Conservation (phyloP, 2,888 invertebrate genomes). For the Allygus modestus region DNA sequence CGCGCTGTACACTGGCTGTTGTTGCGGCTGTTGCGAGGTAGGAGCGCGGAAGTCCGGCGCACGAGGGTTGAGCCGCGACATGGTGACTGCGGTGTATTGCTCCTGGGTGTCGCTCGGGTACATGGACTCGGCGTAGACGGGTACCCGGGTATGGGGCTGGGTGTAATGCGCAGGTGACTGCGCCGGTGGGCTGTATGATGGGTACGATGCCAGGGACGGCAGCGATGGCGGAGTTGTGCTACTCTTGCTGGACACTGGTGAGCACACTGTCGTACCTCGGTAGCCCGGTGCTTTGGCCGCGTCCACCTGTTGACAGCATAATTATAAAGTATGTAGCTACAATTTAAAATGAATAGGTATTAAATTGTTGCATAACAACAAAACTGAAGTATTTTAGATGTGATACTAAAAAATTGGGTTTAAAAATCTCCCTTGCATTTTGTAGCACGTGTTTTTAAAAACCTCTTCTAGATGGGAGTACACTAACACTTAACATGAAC, state of each 20-base stretch:
- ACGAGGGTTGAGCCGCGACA: conserved; percentile 87
- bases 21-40: conserved; percentile 46
- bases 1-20: conserved; percentile 63
- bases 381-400: too few relatives aligned
- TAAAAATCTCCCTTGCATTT: too few relatives aligned
- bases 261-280: conserved; percentile 87
- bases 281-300: conserved; percentile 95
- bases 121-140: conserved; percentile 66
- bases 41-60: conserved; percentile 83
- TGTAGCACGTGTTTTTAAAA: too few relatives aligned
- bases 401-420: too few relatives aligned
- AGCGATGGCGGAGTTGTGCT: conserved; percentile 67
- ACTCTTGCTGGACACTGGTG: conserved; percentile 80
- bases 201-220: conserved; percentile 67
- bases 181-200: conserved; percentile 69
- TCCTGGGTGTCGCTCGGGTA: conserved; percentile 64
- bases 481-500: too few relatives aligned
- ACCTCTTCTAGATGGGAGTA: too few relatives aligned
- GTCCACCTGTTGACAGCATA: conserved; percentile 80
- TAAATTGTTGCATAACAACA: too few relatives aligned
- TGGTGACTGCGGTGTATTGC: conserved; percentile 76
- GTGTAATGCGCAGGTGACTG: conserved; percentile 71
- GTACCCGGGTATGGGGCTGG: conserved; percentile 10
- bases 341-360: too few relatives aligned
- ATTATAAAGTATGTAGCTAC: not conserved